A percentile compares a stretch with the other conserved stretches of the same genome.
phyloP scores from a whole-genome alignment of 2,113 vertebrate genomes.

The Chionomys nivalis region DNA sequence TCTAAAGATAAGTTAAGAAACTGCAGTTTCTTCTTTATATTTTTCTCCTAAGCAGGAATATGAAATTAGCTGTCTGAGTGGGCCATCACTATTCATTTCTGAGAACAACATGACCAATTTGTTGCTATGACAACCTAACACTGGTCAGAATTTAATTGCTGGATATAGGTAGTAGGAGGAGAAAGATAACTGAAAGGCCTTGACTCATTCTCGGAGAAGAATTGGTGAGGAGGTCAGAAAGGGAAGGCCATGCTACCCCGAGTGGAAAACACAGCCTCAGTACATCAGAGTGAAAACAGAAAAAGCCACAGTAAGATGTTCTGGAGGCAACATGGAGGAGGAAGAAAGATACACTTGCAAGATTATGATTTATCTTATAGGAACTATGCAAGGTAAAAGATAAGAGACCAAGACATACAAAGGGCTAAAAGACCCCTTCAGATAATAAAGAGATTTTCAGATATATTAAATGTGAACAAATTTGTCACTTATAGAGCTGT shows the following conservation, averaged over 20 bases:
- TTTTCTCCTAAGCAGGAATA: slow-evolving; percentile 19
- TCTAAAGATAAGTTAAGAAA: slow-evolving; percentile 51
- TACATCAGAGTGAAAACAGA: not conserved
- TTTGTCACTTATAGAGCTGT: not conserved
- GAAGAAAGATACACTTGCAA: not conserved
- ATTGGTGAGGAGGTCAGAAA: not conserved
- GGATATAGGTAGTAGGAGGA: not conserved
- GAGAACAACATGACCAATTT: slow-evolving; percentile 49
- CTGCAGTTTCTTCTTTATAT: not conserved
- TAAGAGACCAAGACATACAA: not conserved
- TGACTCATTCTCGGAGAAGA: not conserved
- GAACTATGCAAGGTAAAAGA: not conserved
- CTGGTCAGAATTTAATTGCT: slow-evolving; percentile 23
- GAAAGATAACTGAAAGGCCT: not conserved
- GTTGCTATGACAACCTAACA: slow-evolving; percentile 43
- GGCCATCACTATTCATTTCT: slow-evolving; percentile 35
- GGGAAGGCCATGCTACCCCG: not conserved
- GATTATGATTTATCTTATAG: not conserved
- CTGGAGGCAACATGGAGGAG: not conserved
- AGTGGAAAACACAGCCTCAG: not conserved
- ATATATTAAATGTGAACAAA: not conserved
- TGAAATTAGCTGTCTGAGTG: slow-evolving; percentile 32
- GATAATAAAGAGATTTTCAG: not conserved
- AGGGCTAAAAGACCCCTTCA: not conserved
- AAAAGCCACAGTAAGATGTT: not conserved